Conservation (phyloP, 2,888 invertebrate species). For the Sinodicranocentrus sp. region DNA sequence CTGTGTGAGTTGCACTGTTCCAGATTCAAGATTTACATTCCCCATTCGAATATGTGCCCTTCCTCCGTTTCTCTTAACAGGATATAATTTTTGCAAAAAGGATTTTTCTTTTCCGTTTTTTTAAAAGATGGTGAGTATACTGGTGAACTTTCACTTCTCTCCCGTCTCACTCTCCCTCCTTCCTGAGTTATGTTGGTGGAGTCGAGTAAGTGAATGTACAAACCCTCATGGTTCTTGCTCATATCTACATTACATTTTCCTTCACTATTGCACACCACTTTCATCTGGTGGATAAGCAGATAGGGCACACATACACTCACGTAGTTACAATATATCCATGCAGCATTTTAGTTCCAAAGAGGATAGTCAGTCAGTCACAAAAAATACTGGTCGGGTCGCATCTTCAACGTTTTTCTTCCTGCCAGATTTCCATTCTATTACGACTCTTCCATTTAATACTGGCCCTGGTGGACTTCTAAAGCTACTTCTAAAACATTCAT, state of each 20-base stretch:
- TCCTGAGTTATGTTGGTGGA: conserved; percentile 22
- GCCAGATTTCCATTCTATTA: conserved; percentile 28
- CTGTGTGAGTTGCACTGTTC: too few species aligned
- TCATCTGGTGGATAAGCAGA: conserved; percentile 1
- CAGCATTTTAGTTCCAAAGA: not conserved
- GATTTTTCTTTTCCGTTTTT: not conserved
- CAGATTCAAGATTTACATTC: conserved; percentile 45
- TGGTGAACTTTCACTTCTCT: conserved; percentile 17
- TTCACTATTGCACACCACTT: not conserved
- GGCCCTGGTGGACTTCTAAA: conserved; percentile 48
- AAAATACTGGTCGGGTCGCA: conserved; percentile 18
- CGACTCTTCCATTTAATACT: conserved; percentile 28
- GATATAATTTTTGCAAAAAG: conserved; percentile 36
- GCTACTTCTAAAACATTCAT: conserved; percentile 43
- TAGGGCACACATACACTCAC: not conserved
- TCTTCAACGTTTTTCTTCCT: conserved; percentile 23
- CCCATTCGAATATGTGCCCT: conserved; percentile 19
- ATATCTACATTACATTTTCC: not conserved
- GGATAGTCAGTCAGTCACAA: conserved; percentile 18
- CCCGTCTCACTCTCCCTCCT: not conserved
- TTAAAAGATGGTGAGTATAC: conserved; percentile 3
- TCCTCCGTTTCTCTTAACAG: not conserved
- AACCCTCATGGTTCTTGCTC: conserved; percentile 26
- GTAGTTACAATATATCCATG: not conserved
- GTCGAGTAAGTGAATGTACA: conserved; percentile 37